phyloP scores from a whole-genome alignment of 2,888 invertebrate species.

The Phengaris arion region DNA sequence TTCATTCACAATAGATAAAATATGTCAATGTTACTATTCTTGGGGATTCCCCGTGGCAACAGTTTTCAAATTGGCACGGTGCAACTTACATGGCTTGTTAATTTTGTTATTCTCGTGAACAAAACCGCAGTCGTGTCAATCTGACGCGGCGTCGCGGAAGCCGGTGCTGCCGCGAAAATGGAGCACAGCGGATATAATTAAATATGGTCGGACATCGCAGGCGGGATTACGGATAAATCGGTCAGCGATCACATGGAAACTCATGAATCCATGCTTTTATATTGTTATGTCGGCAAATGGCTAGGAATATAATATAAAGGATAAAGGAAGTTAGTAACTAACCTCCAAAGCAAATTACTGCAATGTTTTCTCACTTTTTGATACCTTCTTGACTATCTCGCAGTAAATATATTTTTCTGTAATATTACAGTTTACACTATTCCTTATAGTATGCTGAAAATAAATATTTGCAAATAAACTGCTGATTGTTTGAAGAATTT shows the following conservation, averaged over 20 bases:
- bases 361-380: too few relatives aligned
- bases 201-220: slow-evolving; percentile 67
- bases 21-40: slow-evolving; percentile 12
- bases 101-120: background rate
- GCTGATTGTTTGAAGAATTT: too few relatives aligned
- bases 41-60: slow-evolving; percentile 7
- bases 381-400: too few relatives aligned
- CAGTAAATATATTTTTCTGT: too few relatives aligned
- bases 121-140: slow-evolving; percentile 41
- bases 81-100: background rate
- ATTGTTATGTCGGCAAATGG: background rate
- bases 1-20: background rate
- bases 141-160: slow-evolving; percentile 62
- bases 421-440: too few relatives aligned
- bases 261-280: slow-evolving; percentile 33
- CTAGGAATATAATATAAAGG: too few relatives aligned
- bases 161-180: slow-evolving; percentile 67
- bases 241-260: slow-evolving; percentile 49
- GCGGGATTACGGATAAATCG: slow-evolving; percentile 65
- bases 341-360: too few relatives aligned
- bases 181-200: slow-evolving; percentile 77
- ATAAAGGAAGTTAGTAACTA: too few relatives aligned
- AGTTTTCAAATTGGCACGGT: background rate
- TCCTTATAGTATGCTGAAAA: too few relatives aligned
- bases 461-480: too few relatives aligned